phyloP scores from a whole-genome alignment of 2,797 vertebrate species.

The Diplodus sargus region DNA sequence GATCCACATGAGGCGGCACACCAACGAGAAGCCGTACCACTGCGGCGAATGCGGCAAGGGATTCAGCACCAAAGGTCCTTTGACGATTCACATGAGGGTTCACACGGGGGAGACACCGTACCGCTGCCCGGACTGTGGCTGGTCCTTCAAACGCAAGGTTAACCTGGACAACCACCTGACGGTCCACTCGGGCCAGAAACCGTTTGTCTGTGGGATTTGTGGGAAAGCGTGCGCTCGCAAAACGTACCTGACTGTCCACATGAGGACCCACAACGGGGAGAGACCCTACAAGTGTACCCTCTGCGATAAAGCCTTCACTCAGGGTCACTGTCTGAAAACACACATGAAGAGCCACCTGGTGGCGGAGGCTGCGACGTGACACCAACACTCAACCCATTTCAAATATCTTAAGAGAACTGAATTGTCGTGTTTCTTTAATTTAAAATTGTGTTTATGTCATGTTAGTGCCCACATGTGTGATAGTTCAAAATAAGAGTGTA shows the following conservation, averaged over 20 bases:
- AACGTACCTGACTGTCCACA: slow-evolving; percentile 66
- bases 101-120: slow-evolving; percentile 73
- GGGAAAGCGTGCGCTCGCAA: slow-evolving; percentile 71
- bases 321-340: slow-evolving; percentile 74
- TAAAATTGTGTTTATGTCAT: not conserved
- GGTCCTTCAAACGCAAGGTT: slow-evolving; percentile 66
- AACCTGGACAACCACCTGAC: slow-evolving; percentile 66
- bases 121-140: slow-evolving; percentile 66
- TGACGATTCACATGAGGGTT: slow-evolving; percentile 63
- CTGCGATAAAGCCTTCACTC: slow-evolving; percentile 71
- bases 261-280: slow-evolving; percentile 75
- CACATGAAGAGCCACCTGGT: slow-evolving; percentile 69
- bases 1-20: slow-evolving; percentile 70
- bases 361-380: not conserved
- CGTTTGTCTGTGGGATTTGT: slow-evolving; percentile 61
- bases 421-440: not conserved
- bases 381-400: not conserved
- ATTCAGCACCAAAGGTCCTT: slow-evolving; percentile 43
- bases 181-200: slow-evolving; percentile 60
- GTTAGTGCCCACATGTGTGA: too few species aligned
- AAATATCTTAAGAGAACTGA: not conserved
- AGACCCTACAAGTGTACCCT: slow-evolving; percentile 66
- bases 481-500: too few species aligned
- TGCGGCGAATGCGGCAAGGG: slow-evolving; percentile 63
- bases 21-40: slow-evolving; percentile 55